Evolutionary conservation across 2,888 invertebrate genomes (phyloP), one percentile per base, ranked within the genome.

Genomic region (Cantharis rufa): DNA sequence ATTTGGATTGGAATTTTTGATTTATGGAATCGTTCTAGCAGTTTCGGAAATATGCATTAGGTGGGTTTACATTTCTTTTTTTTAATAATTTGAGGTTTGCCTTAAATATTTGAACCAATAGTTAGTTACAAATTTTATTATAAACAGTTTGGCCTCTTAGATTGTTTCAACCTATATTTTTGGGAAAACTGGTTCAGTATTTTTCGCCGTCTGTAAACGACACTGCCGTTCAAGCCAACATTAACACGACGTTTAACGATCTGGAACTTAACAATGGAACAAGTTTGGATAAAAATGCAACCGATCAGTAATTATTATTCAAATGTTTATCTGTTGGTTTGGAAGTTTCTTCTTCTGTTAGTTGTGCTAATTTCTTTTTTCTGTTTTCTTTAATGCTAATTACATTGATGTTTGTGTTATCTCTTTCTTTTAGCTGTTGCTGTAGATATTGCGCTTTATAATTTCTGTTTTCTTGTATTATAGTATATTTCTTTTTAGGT

Each of bases 91-190:
- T 66, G 13, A 24, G 13, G n/a, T 21, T 24, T 9, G n/a, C 18
- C 18, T 66, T 66, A 66, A 66, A 66, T 63, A 63, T 66, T 66
- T n/a, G 13, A 21, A n/a, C 5, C 48, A 21, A 66, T 21, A 16
- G 64, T 24, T 21, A 16, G 64, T 24, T 21, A 21, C n/a, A 66
- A 21, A 66, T 24, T 66, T n/a, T 21, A 78, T 78, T 74, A 74
- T 80, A 79, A 81, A 76, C 72, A 79, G 80, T 82, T 80, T 80
- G 80, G 79, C 70, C 74, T 80, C 79, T 80, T 86, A 93, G 93
- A 87, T 89, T 93, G 85, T 90, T 91, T 83, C 93, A 93, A 86
- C 93, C 93, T 28, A 85, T 92, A 80, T 91, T 92, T 84, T 87
- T 93, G 82, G 92, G 92, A 62, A 88, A 91, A 76, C 85, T 93